Evolutionary conservation across 1,140 invertebrate genomes (phyloP), one percentile per base, ranked within the genome.

Genomic region (Sinella curviseta): DNA sequence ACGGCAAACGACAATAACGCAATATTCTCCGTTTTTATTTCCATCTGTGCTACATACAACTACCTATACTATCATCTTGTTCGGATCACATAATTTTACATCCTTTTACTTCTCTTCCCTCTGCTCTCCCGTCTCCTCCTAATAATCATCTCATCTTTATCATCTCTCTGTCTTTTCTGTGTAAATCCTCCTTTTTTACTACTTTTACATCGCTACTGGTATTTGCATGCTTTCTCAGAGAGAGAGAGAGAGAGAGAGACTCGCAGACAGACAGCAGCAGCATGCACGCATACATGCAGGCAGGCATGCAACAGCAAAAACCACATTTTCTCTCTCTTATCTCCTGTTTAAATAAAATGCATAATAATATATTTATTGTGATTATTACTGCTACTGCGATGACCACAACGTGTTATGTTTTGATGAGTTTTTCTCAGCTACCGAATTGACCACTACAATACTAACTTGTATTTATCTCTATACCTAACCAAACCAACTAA

Each of bases 351-450:
- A 70, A 70, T 14, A 70, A 31, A 31, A 70, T 8, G 12, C 12
- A 30, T 70, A 30, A 70, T 31, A 70, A 70, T 31, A 70, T 30
- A 70, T 24, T 70, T 30, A 70, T 70, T 70, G 65, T 70, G 65
- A 70, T 70, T 70, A 70, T 70, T 70, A 20, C 39, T 48, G 20
- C 39, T 48, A 12, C 20, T 48, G 39, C 20, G 39, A 12, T 8
- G 8, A 48, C 8, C 8, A 48, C 39, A 48, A 70, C 65, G 65
- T 70, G 65, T 70, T 70, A 70, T 70, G 65, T 70, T 70, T 70
- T 70, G 65, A 70, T 70, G 65, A 70, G 65, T 70, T 60, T 70
- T 70, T 48, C 39, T 20, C 65, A 70, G 65, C 65, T 70, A 70
- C 65, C 65, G 65, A 70, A 70, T 70, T 70, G 65, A 24, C 65